A percentile compares a stretch with the other conserved stretches of the same genome.
phyloP scores from a whole-genome alignment of 2,888 invertebrate species.

The Archips xylosteana region DNA sequence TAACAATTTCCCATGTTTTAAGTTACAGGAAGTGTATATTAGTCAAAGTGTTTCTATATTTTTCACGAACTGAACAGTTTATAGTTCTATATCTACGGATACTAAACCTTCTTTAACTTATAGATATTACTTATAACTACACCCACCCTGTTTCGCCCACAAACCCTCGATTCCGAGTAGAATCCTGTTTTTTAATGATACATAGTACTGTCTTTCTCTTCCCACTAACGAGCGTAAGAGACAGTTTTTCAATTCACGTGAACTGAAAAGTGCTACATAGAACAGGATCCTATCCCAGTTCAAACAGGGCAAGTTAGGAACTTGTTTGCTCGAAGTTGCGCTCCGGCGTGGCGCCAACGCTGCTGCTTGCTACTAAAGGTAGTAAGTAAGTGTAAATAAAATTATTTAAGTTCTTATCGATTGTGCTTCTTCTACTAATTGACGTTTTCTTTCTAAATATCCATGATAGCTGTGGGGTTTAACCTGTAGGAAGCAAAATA shows the following conservation, averaged over 20 bases:
- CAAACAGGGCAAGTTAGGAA: slow-evolving; percentile 52
- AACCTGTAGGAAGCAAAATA: no score
- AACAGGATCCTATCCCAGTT: slow-evolving; percentile 49
- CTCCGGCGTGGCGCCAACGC: slow-evolving; percentile 14
- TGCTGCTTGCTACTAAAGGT: slow-evolving; percentile 8
- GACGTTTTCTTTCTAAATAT: no score
- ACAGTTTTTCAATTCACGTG: slow-evolving; percentile 1
- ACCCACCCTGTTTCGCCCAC: background rate
- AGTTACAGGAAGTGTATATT: no score
- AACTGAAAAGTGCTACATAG: slow-evolving; percentile 1
- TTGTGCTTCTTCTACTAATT: background rate
- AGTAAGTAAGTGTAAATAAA: slow-evolving; percentile 8
- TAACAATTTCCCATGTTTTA: no score
- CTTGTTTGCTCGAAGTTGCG: slow-evolving; percentile 53
- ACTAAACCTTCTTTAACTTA: background rate
- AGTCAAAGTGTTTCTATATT: no score
- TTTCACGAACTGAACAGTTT: background rate
- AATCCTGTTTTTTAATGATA: background rate
- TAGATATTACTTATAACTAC: slow-evolving; percentile 6
- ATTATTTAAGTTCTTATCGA: slow-evolving; percentile 6
- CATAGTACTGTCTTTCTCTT: slow-evolving; percentile 6
- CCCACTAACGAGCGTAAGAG: slow-evolving; percentile 1
- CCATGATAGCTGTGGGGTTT: no score
- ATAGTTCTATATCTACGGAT: background rate
- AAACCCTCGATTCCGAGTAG: background rate